phyloP scores from a whole-genome alignment of 2,888 invertebrate species.

The Machimus rusticus region DNA sequence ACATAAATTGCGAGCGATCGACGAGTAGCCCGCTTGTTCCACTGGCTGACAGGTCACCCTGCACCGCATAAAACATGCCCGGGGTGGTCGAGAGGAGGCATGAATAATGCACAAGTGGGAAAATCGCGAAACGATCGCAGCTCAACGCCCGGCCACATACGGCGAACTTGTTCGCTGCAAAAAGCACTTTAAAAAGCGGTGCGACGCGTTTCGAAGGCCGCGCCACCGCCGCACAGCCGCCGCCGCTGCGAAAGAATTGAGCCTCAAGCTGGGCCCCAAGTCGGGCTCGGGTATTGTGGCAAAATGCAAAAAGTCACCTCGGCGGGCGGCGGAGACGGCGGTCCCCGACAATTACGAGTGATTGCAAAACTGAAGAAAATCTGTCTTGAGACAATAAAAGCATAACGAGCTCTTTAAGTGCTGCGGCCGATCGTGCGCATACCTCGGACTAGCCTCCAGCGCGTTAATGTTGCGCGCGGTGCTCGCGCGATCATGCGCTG shows the following conservation, averaged over 20 bases:
- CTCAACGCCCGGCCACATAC: not conserved
- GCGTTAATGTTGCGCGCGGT: not conserved
- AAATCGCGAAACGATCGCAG: not conserved
- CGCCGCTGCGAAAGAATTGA: not conserved
- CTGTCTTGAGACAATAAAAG: conserved; percentile 5
- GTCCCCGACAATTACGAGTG: not conserved
- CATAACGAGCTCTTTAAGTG: not conserved
- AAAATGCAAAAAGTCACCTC: conserved; percentile 15
- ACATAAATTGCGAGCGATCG: not conserved
- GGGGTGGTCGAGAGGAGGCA: not conserved
- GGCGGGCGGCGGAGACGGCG: not conserved
- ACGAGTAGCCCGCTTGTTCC: not conserved
- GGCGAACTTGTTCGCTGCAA: not conserved
- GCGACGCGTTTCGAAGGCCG: conserved; percentile 16
- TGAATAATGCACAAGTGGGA: not conserved
- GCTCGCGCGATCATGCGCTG: not conserved
- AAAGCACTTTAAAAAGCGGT: not conserved
- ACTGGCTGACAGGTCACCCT: not conserved
- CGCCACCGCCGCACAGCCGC: not conserved
- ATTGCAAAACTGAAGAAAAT: conserved; percentile 27
- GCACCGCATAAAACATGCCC: not conserved
- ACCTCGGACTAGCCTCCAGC: not conserved
- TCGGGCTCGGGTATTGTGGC: not conserved
- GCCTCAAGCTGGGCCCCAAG: not conserved
- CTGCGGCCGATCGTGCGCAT: conserved; percentile 10